phyloP scores from a whole-genome alignment of 2,888 invertebrate species.

The Heterodera filipjevi region DNA sequence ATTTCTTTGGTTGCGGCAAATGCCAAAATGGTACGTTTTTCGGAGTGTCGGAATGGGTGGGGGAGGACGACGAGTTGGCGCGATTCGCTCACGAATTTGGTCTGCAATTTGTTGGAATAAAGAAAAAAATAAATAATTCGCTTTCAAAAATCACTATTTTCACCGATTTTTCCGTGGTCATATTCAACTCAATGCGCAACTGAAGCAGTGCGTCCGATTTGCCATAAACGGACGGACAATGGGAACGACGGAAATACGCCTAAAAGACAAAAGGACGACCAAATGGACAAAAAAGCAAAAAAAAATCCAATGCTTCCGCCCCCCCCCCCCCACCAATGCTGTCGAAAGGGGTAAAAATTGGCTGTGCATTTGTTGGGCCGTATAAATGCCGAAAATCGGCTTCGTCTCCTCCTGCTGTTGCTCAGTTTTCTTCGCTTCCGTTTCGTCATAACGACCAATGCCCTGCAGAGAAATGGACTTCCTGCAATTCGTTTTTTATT shows the following conservation, averaged over 20 bases:
- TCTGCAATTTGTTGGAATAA: slow-evolving; percentile 41
- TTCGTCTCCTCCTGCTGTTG: neutral
- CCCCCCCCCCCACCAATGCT: neutral
- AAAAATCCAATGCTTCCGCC: neutral
- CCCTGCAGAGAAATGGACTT: slow-evolving; percentile 1
- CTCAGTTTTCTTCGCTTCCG: neutral
- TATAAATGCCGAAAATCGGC: slow-evolving; percentile 2
- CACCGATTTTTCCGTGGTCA: slow-evolving; percentile 77
- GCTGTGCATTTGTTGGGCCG: neutral
- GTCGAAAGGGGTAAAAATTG: neutral
- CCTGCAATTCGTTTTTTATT: neutral
- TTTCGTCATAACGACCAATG: neutral
- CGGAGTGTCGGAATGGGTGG: slow-evolving; percentile 60
- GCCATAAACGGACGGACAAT: slow-evolving; percentile 82
- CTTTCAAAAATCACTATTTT: neutral
- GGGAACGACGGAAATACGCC: slow-evolving; percentile 73
- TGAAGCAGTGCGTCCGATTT: slow-evolving; percentile 76
- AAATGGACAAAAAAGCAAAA: neutral
- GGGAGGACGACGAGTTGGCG: slow-evolving; percentile 63
- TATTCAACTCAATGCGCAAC: slow-evolving; percentile 79
- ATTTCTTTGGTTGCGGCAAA: slow-evolving; percentile 54
- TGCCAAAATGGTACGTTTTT: slow-evolving; percentile 62
- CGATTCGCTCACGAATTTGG: slow-evolving; percentile 58
- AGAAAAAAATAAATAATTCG: neutral
- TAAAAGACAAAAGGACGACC: neutral